Conservation (phyloP, 2,797 vertebrate species). For the Limnodromus scolopaceus region DNA sequence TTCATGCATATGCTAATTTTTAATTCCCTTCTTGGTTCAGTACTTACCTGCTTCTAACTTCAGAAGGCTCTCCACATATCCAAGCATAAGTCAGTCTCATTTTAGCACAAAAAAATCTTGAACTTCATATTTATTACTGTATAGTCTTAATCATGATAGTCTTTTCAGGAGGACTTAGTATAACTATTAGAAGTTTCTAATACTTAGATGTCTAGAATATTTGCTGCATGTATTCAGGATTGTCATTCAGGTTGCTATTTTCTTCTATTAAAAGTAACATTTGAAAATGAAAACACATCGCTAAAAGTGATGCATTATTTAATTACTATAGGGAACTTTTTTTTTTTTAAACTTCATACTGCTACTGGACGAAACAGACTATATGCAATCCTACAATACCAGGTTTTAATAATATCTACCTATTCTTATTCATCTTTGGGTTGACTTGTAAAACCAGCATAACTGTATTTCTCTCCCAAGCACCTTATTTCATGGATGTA, state of each 20-base stretch:
- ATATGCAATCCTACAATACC: not conserved
- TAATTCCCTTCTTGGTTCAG: not conserved
- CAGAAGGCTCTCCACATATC: not conserved
- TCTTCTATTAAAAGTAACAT: not conserved
- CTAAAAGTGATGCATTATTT: not conserved
- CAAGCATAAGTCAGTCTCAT: not conserved
- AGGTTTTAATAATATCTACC: not conserved
- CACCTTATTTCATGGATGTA: not conserved
- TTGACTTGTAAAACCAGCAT: not conserved
- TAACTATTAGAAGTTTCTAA: not conserved
- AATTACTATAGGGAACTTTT: not conserved
- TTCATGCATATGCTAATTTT: not conserved
- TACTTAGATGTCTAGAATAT: not conserved
- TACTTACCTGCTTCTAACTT: not conserved
- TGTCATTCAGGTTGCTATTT: not conserved
- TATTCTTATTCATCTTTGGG: not conserved
- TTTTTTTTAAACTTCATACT: not conserved
- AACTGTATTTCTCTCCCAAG: not conserved
- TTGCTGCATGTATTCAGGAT: not conserved
- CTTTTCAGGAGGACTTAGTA: not conserved
- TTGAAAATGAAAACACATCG: not conserved
- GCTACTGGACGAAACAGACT: not conserved
- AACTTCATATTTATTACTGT: not conserved
- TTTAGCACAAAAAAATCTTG: not conserved
- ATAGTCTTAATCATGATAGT: not conserved